These are phyloP conservation scores for Branchinecta sandiegonensis DNA, from an alignment of 2,888 invertebrate species.

Conservation along the genomic window DNA sequence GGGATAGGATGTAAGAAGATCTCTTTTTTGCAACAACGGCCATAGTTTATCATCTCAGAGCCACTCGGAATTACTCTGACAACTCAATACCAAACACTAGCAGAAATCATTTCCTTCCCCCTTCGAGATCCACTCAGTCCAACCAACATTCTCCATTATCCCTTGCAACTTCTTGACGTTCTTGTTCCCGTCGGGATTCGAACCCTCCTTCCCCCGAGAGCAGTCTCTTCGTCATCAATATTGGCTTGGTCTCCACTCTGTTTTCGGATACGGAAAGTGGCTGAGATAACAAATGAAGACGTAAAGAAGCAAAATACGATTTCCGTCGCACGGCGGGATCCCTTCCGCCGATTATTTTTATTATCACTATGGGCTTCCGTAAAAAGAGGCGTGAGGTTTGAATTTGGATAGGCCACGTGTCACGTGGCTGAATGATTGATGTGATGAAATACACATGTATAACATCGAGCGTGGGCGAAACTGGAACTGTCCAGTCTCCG, in stretches of 20 bases:
- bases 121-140: slow-evolving; percentile 3
- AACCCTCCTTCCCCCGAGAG: neutral
- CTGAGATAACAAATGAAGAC: slow-evolving; percentile 15
- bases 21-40: too few relatives aligned
- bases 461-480: too few relatives aligned
- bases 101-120: neutral
- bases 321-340: neutral
- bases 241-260: slow-evolving; percentile 14
- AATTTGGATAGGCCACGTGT: too few relatives aligned
- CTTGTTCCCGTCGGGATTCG: neutral
- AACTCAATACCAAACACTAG: neutral
- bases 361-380: neutral
- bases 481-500: too few relatives aligned
- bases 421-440: too few relatives aligned
- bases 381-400: too few relatives aligned
- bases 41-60: too few relatives aligned
- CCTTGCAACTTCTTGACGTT: slow-evolving; percentile 7
- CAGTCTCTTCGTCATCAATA: neutral
- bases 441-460: too few relatives aligned
- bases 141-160: slow-evolving; percentile 15
- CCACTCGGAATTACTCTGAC: too few relatives aligned
- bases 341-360: neutral
- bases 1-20: too few relatives aligned
- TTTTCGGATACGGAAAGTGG: slow-evolving; percentile 8
- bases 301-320: slow-evolving; percentile 12